Percentiles rank a stretch among this genome's conserved stretches.
These are phyloP conservation scores for Charadrius vociferus DNA, from an alignment of 2,113 vertebrate species.

Conservation along the genomic window DNA sequence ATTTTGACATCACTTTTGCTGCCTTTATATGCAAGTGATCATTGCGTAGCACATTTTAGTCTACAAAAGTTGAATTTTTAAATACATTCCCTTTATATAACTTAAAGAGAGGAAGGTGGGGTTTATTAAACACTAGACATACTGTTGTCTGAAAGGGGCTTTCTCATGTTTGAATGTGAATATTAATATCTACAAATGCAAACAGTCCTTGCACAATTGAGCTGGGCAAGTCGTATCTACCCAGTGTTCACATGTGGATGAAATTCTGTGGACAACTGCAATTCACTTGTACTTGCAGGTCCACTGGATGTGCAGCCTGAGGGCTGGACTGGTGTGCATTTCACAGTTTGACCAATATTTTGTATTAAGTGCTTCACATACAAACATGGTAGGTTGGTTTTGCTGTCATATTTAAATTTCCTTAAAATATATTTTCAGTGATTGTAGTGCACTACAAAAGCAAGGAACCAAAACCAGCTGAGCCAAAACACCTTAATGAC, in stretches of 20 bases:
- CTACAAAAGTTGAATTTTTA: constrained; percentile 1
- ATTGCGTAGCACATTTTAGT: constrained; percentile 9
- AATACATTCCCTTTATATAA: not conserved
- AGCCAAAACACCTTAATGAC: not conserved
- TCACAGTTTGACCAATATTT: not conserved
- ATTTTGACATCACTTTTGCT: constrained; percentile 28
- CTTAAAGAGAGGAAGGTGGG: not conserved
- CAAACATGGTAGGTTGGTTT: not conserved
- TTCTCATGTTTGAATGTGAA: not conserved
- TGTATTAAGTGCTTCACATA: not conserved
- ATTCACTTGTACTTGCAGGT: not conserved
- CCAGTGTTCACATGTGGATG: not conserved
- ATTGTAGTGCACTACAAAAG: not conserved
- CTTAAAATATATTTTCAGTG: not conserved
- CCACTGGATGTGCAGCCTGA: not conserved
- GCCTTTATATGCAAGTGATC: constrained; percentile 38
- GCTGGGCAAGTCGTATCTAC: not conserved
- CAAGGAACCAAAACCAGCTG: not conserved
- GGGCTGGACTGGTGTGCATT: not conserved
- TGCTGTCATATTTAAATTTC: not conserved
- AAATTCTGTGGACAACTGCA: not conserved
- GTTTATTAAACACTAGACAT: not conserved
- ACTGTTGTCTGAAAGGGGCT: not conserved
- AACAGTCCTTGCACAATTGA: not conserved
- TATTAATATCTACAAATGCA: not conserved